These are phyloP conservation scores for Mastomys coucha DNA, from an alignment of 2,113 vertebrate genomes.

Conservation along the genomic window DNA sequence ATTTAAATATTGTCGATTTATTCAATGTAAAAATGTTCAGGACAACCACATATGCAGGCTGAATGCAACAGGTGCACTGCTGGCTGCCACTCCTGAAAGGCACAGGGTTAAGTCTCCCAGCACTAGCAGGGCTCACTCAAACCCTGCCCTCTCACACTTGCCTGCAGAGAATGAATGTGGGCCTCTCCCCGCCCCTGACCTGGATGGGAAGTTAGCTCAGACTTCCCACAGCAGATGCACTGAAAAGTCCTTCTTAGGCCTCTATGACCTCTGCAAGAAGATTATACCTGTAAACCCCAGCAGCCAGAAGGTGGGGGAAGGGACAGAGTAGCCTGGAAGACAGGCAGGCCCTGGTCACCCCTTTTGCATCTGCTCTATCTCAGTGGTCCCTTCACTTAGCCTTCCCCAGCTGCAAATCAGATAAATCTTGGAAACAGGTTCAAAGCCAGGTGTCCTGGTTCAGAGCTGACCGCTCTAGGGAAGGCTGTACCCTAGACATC, in stretches of 20 bases:
- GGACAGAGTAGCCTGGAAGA: not conserved
- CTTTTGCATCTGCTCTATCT: not conserved
- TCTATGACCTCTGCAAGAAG: conserved; percentile 67
- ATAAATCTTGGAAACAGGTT: not conserved
- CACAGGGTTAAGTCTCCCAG: not conserved
- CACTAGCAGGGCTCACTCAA: not conserved
- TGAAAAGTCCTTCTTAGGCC: conserved; percentile 72
- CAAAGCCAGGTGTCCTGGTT: not conserved
- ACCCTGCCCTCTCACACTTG: not conserved
- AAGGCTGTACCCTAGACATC: not conserved
- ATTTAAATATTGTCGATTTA: not conserved
- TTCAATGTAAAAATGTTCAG: not conserved
- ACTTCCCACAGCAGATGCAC: not conserved
- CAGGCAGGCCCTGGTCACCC: fast-evolving
- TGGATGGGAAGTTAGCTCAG: not conserved
- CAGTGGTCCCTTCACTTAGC: not conserved
- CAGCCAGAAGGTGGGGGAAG: not conserved
- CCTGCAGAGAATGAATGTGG: not conserved
- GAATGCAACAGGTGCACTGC: conserved; percentile 34
- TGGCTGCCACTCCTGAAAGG: not conserved
- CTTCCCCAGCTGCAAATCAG: not conserved
- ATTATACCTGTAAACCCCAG: conserved; percentile 76
- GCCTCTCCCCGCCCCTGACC: not conserved
- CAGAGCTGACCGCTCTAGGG: not conserved
- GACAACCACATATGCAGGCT: not conserved